A percentile compares a stretch with the other conserved stretches of the same genome.
phyloP scores from a whole-genome alignment of 2,797 vertebrate genomes.

The Jordanella pulchra region DNA sequence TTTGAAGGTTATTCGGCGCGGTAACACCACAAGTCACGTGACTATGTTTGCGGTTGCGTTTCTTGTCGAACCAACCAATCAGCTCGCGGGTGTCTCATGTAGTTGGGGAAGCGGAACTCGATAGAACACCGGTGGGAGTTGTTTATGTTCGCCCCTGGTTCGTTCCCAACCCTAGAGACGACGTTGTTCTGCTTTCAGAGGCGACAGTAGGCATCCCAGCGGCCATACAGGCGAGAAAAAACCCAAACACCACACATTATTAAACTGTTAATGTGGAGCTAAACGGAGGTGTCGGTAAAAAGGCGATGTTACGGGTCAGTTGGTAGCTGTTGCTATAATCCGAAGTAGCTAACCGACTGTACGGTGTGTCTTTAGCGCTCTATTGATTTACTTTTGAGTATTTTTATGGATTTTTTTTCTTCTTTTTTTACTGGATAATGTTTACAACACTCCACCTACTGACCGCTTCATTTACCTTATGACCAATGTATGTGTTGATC shows the following conservation, averaged over 20 bases:
- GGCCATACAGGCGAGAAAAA: slow-evolving; percentile 39
- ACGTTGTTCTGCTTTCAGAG: neutral
- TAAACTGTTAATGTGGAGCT: rapidly evolving
- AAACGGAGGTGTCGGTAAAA: neutral
- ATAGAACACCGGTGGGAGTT: neutral
- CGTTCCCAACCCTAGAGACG: neutral
- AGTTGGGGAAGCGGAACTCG: neutral
- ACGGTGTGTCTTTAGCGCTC: neutral
- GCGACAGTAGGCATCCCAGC: neutral
- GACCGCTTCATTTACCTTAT: neutral
- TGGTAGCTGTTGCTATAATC: neutral
- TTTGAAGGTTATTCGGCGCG: neutral
- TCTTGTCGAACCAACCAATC: slow-evolving; percentile 33
- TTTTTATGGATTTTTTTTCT: neutral
- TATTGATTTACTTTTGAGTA: neutral
- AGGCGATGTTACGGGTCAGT: neutral
- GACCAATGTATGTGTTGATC: neutral
- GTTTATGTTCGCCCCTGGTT: slow-evolving; percentile 28
- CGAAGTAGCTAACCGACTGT: neutral
- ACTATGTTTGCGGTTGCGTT: neutral
- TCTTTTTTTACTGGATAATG: neutral
- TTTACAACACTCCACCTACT: neutral
- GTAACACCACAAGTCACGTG: slow-evolving; percentile 22
- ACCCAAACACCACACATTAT: rapidly evolving
- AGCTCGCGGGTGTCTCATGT: neutral